Percentiles rank a stretch among this genome's conserved stretches.
phyloP scores from a whole-genome alignment of 1,140 invertebrate genomes.

The Telenomus remus region DNA sequence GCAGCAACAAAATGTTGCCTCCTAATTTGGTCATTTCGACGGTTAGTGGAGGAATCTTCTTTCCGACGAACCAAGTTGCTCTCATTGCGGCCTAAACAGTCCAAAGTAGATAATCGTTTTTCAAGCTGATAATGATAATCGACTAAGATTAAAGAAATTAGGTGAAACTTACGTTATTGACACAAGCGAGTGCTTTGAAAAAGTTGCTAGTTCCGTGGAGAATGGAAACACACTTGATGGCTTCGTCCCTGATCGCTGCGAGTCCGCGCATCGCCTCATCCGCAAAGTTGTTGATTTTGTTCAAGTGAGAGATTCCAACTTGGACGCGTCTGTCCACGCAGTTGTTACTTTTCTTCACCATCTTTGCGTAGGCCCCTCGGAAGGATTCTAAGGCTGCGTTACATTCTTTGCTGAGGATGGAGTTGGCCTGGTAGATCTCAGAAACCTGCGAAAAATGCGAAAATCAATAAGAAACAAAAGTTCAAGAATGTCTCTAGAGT shows the following conservation, averaged over 20 bases:
- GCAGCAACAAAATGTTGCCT: constrained; percentile 27
- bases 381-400: constrained; percentile 16
- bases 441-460: constrained; percentile 2
- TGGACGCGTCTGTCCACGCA: constrained; percentile 55
- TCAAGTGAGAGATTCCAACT: constrained; percentile 29
- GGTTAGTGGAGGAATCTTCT: constrained; percentile 25
- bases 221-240: constrained; percentile 46
- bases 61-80: constrained; percentile 18
- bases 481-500: neutral
- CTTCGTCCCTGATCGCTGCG: constrained; percentile 21
- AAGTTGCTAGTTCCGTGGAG: constrained; percentile 29
- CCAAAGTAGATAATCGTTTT: neutral
- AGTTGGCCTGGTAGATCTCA: constrained; percentile 5
- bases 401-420: constrained; percentile 26
- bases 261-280: constrained; percentile 32
- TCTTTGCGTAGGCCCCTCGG: constrained; percentile 8
- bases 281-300: constrained; percentile 35
- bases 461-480: neutral
- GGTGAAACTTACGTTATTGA: constrained; percentile 51
- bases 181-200: constrained; percentile 49
- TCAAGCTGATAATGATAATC: neutral
- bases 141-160: neutral
- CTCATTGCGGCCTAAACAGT: constrained; percentile 14
- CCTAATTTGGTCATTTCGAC: constrained; percentile 25
- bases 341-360: constrained; percentile 32